Evolutionary conservation across 1,140 invertebrate genomes (phyloP).

Genomic region (Camponotus vicinus): DNA sequence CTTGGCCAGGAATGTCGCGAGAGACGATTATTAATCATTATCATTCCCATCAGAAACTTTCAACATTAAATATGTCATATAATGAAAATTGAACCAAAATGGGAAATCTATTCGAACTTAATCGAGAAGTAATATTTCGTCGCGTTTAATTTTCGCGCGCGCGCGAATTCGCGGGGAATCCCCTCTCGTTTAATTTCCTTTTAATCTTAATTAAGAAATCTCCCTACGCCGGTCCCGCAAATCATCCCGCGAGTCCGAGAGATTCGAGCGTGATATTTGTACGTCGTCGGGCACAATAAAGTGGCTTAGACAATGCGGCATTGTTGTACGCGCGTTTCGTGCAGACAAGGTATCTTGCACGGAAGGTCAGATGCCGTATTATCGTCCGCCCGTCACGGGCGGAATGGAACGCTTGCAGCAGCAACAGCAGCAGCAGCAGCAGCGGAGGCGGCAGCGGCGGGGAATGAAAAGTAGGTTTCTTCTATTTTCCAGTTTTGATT

Average conservation of each 20-base stretch:
- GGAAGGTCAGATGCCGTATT: conserved; percentile 54
- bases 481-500: conserved; percentile 77
- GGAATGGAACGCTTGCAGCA: neutral
- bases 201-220: conserved; percentile 29
- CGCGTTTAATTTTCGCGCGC: neutral
- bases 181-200: conserved; percentile 1
- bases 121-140: neutral
- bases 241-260: conserved; percentile 1
- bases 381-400: conserved; percentile 36
- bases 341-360: conserved; percentile 20
- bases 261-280: conserved; percentile 43
- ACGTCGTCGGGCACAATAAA: conserved; percentile 71
- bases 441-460: neutral
- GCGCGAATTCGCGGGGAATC: neutral
- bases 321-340: conserved; percentile 53
- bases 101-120: neutral
- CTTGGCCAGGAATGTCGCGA: neutral
- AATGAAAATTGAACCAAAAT: neutral
- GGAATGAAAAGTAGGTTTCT: conserved; percentile 75
- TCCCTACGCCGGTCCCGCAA: neutral
- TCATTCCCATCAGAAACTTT: neutral
- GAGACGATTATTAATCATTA: neutral
- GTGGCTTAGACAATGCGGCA: conserved; percentile 70
- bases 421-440: neutral
- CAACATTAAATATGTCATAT: neutral